Conservation (phyloP, 2,113 vertebrate species). For the Engystomops pustulosus region DNA sequence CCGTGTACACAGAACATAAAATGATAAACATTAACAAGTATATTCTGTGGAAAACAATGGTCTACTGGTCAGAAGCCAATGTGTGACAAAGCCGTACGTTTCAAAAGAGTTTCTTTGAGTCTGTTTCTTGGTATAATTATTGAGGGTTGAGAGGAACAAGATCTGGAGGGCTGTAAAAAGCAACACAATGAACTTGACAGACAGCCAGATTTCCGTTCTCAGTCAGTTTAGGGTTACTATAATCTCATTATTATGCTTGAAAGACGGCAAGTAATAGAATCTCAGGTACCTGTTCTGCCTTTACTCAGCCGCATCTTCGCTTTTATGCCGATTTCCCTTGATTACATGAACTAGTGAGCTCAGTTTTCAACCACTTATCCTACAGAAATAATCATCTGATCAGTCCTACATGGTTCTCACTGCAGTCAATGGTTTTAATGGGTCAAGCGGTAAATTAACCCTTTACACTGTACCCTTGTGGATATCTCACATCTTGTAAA, state of each 20-base stretch:
- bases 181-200: slow-evolving; percentile 87
- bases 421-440: slow-evolving; percentile 73
- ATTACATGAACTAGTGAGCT: slow-evolving; percentile 88
- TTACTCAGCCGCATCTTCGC: slow-evolving; percentile 75
- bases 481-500: slow-evolving; percentile 53
- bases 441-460: slow-evolving; percentile 78
- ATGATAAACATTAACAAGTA: slow-evolving; percentile 62
- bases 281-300: slow-evolving; percentile 77
- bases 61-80: slow-evolving; percentile 68
- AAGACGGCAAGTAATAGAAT: slow-evolving; percentile 90
- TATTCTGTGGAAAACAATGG: slow-evolving; percentile 63
- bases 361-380: slow-evolving; percentile 88
- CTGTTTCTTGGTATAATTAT: slow-evolving; percentile 74
- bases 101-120: slow-evolving; percentile 72
- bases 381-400: slow-evolving; percentile 86
- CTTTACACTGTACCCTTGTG: slow-evolving; percentile 62
- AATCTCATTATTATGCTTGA: slow-evolving; percentile 91
- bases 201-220: slow-evolving; percentile 86
- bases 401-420: slow-evolving; percentile 76
- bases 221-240: slow-evolving; percentile 89
- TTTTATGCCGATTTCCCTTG: slow-evolving; percentile 80
- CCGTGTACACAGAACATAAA: slow-evolving; percentile 56
- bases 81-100: slow-evolving; percentile 67
- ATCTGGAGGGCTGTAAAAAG: slow-evolving; percentile 80
- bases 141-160: slow-evolving; percentile 79